These are phyloP conservation scores for Seriola aureovittata DNA, from an alignment of 2,113 vertebrate species.

Conservation along the genomic window DNA sequence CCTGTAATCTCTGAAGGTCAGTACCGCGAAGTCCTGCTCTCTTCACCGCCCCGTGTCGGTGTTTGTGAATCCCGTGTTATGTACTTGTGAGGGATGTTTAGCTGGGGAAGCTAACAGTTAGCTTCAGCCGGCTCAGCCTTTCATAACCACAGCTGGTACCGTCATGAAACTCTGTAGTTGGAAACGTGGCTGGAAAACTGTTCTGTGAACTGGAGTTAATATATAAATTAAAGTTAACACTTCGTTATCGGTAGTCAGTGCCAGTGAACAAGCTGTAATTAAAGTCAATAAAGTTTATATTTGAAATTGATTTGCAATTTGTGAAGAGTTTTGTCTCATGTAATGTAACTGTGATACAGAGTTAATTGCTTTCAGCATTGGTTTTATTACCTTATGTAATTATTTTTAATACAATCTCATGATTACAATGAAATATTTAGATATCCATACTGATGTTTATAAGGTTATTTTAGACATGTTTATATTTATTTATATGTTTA, in stretches of 20 bases:
- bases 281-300: too few relatives aligned
- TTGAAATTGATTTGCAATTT: too few relatives aligned
- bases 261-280: background rate
- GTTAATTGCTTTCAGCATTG: background rate
- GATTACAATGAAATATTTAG: too few relatives aligned
- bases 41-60: background rate
- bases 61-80: background rate
- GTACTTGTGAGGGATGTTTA: too few relatives aligned
- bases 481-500: too few relatives aligned
- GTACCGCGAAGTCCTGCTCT: background rate
- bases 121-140: background rate
- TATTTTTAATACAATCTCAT: background rate
- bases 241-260: background rate
- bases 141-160: background rate
- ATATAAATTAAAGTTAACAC: too few relatives aligned
- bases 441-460: background rate
- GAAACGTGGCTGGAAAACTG: slow-evolving; percentile 1
- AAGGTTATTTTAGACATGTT: too few relatives aligned
- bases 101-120: slow-evolving; percentile 9
- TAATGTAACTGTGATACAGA: background rate
- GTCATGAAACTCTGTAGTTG: background rate
- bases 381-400: background rate
- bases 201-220: background rate
- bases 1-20: background rate
- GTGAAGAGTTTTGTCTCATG: background rate